Base-by-base conservation (phyloP, 2,888 invertebrate genomes). In the Ectropis crepuscularia region DNA sequence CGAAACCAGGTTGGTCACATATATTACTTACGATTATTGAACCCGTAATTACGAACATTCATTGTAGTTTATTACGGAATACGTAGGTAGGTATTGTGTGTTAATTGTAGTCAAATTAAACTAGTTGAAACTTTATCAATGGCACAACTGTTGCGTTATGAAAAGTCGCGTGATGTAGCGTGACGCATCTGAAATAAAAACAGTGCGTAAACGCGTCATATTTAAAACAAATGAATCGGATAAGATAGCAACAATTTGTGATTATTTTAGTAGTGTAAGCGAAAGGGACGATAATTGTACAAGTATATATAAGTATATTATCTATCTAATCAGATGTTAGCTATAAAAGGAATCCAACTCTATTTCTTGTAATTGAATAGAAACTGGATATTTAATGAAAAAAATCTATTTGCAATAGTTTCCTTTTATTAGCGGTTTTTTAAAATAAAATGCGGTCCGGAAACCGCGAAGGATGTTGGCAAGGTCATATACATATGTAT, bases 131-230 rank as follows among this genome's bases (percentile, higher is more conserved):
- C 28, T n/a, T 47, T 47, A 47, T 47, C 39, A 55, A 41, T 45
- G 9, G 36, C 11, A 12, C 36, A n/a, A 55, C 6, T 47, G 37
- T 39, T 55, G 55, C 55, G 55, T 46, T 45, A 36, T 41, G 37
- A 55, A 53, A 49, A 48, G 41, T 61, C 66, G 67, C 74, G 70
- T 57, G 47, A 57, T 66, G 43, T 46, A 4, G 9, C 36, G 43
- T 57, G 61, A 57, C 55, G 57, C 50, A 45, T 37, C n/a, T 16
- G n/a, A 48, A 42, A 36, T 28, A 16, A 5, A 53, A 53, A 54
- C 47, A 55, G 28, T 47, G 46, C 39, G 55, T 41, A 46, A 39
- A 47, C 28, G 38, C 46, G 59, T 59, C 51, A 53, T 36, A 39
- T n/a, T 39, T 46, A 4, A 16, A 36, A 47, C 16, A 11, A 37